A percentile compares a stretch with the other conserved stretches of the same genome.
Evolutionary conservation across 2,797 vertebrate species (phyloP).

Genomic region (Dallia pectoralis): DNA sequence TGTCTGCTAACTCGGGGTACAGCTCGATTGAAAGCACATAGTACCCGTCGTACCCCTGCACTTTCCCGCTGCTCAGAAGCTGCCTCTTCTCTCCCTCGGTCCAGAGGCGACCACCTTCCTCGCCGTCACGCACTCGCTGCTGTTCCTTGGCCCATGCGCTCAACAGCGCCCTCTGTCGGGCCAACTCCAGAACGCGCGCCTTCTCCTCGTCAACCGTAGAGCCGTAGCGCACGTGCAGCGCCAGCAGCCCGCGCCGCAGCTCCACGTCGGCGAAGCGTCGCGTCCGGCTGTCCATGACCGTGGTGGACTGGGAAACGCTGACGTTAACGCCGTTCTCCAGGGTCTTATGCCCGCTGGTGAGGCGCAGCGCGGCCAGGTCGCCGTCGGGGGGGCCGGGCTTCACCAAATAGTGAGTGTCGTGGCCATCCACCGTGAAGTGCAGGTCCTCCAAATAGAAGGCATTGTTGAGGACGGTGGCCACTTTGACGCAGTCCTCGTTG

Average conservation of each 20-base stretch:
- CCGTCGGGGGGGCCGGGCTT: constrained; percentile 91
- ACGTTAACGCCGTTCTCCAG: constrained; percentile 97
- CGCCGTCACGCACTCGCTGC: constrained; percentile 90
- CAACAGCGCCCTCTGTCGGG: constrained; percentile 91
- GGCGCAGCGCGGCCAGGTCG: constrained; percentile 89
- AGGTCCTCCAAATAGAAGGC: constrained; percentile 96
- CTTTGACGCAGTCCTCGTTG: constrained; percentile 97
- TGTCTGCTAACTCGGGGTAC: constrained; percentile 98
- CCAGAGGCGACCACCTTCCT: constrained; percentile 93
- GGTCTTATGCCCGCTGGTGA: constrained; percentile 92
- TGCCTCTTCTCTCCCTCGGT: constrained; percentile 98
- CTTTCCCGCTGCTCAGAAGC: constrained; percentile 91
- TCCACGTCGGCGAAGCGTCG: constrained; percentile 97
- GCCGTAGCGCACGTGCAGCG: constrained; percentile 94
- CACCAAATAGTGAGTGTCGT: constrained; percentile 96
- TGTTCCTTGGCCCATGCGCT: constrained; percentile 93
- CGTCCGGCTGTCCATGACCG: constrained; percentile 92
- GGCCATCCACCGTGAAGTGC: constrained; percentile 93
- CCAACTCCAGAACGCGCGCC: constrained; percentile 90
- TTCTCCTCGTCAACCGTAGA: constrained; percentile 95
- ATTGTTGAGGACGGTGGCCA: constrained; percentile 94
- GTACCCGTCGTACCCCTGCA: constrained; percentile 96
- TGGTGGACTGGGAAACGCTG: constrained; percentile 95
- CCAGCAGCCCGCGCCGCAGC: constrained; percentile 86
- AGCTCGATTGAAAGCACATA: constrained; percentile 98